Evolutionary conservation across 2,888 invertebrate species (phyloP).

Genomic region (Ecdyonurus torrentis): DNA sequence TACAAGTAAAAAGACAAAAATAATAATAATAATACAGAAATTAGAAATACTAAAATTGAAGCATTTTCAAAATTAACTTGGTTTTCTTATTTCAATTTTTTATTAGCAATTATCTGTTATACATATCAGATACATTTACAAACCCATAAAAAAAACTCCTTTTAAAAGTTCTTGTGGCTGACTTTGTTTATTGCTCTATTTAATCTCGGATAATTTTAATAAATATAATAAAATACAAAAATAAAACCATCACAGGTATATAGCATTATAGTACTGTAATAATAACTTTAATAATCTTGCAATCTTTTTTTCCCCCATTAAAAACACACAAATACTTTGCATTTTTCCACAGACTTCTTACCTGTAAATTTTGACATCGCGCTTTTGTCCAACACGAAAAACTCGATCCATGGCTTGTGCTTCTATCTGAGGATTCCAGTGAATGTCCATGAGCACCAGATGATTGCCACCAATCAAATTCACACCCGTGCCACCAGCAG

Average conservation of each 20-base stretch:
- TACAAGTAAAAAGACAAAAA: conserved; percentile 22
- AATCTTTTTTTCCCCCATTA: not conserved
- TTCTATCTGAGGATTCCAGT: conserved; percentile 96
- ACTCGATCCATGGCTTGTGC: conserved; percentile 88
- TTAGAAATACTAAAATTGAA: no score
- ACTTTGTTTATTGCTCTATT: no score
- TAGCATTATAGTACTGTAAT: no score
- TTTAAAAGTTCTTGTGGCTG: no score
- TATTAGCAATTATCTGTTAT: not conserved
- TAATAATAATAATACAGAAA: not conserved
- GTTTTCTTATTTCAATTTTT: not conserved
- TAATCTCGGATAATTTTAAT: no score
- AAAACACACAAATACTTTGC: not conserved
- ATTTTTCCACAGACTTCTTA: conserved; percentile 25
- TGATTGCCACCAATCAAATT: conserved; percentile 89
- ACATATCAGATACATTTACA: no score
- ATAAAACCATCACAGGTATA: no score
- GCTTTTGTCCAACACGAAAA: conserved; percentile 77
- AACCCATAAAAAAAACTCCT: no score
- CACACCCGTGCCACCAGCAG: conserved; percentile 88
- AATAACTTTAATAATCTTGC: no score
- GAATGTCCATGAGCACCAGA: conserved; percentile 74
- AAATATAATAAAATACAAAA: no score
- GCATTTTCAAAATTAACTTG: not conserved
- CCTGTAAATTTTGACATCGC: conserved; percentile 68